Evolutionary conservation across 2,888 invertebrate genomes (phyloP).

Genomic region (Drosophila subsilvestris): DNA sequence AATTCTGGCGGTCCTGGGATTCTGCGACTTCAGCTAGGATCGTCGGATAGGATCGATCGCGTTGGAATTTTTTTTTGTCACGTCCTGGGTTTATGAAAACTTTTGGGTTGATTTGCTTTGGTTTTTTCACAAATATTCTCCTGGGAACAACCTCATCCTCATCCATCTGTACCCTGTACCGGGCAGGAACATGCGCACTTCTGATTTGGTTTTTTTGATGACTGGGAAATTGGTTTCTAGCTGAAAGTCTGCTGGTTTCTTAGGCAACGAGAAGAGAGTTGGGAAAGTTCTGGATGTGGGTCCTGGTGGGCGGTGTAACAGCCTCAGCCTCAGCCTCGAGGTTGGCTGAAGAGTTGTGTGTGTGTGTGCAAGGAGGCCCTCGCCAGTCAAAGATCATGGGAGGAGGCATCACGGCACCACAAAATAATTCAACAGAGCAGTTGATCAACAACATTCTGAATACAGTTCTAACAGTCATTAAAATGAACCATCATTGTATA

Average conservation of each 20-base stretch:
- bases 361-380: slow-evolving; percentile 11
- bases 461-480: too few relatives aligned
- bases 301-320: neutral
- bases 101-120: slow-evolving; percentile 63
- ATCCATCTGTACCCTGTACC: neutral
- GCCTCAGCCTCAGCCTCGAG: neutral
- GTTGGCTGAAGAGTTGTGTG: neutral
- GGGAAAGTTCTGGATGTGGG: slow-evolving; percentile 21
- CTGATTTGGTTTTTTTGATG: slow-evolving; percentile 59
- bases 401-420: slow-evolving; percentile 6
- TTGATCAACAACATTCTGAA: neutral
- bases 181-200: slow-evolving; percentile 42
- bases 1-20: slow-evolving; percentile 52
- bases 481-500: too few relatives aligned
- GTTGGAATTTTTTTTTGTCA: slow-evolving; percentile 73
- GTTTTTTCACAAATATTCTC: slow-evolving; percentile 61
- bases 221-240: slow-evolving; percentile 59
- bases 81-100: slow-evolving; percentile 73
- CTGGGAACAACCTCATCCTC: slow-evolving; percentile 8
- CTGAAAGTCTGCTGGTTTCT: slow-evolving; percentile 33
- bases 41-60: slow-evolving; percentile 32
- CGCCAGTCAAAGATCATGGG: slow-evolving; percentile 31
- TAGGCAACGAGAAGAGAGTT: slow-evolving; percentile 24
- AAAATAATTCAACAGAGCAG: too few relatives aligned
- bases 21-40: slow-evolving; percentile 47